These are phyloP conservation scores for Zosterops hypoxanthus DNA, from an alignment of 2,113 vertebrate species.

Conservation along the genomic window DNA sequence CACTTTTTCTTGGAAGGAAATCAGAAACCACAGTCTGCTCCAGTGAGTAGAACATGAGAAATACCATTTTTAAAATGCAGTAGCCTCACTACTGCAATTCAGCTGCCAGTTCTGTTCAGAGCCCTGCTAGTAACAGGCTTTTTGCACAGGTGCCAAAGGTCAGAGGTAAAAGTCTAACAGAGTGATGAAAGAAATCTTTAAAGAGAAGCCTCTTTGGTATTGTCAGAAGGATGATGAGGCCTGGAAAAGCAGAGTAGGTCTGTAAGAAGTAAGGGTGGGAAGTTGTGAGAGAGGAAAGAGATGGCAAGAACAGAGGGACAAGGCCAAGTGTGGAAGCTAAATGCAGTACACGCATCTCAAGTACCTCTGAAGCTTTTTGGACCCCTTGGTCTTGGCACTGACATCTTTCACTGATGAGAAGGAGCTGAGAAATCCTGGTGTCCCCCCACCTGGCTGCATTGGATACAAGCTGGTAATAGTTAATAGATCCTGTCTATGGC, in stretches of 20 bases:
- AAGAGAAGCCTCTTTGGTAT: neutral
- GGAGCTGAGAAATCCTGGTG: neutral
- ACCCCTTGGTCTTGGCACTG: neutral
- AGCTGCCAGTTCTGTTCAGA: neutral
- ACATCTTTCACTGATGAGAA: neutral
- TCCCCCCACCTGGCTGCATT: neutral
- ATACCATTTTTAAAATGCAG: fast-evolving
- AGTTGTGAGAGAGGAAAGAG: neutral
- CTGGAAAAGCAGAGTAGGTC: neutral
- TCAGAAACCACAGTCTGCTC: neutral
- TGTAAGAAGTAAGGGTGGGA: neutral
- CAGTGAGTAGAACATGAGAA: neutral
- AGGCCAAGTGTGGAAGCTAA: neutral
- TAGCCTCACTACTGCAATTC: neutral
- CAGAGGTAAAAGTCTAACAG: neutral
- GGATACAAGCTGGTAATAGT: neutral
- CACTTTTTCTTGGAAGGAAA: neutral
- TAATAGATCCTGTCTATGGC: neutral
- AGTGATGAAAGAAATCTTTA: neutral
- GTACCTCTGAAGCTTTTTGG: neutral
- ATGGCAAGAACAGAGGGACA: neutral
- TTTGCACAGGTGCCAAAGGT: neutral
- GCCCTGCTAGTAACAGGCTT: neutral
- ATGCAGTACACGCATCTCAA: neutral
- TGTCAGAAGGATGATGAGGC: neutral